A percentile compares a stretch with the other conserved stretches of the same genome.
Conservation (phyloP, 2,113 vertebrate species). For the Catharus fuscescens region DNA sequence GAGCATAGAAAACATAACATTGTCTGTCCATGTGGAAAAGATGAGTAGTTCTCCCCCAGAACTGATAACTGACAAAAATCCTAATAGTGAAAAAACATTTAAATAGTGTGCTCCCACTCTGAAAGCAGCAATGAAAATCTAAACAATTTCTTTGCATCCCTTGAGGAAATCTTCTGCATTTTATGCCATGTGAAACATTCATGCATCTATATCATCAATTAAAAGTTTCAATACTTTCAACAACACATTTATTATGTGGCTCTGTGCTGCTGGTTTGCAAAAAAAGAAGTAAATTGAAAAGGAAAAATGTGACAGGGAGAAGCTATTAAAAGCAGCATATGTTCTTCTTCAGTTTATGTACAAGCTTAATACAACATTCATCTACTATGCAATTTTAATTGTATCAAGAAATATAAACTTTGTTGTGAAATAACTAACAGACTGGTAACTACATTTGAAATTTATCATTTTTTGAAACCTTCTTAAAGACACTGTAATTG, state of each 20-base stretch:
- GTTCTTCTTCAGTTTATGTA: background rate
- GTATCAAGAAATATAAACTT: background rate
- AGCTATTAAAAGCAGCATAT: background rate
- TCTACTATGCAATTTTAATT: background rate
- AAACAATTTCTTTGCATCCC: background rate
- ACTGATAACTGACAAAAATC: background rate
- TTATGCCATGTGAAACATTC: background rate
- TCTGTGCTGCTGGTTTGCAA: background rate
- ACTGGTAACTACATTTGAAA: background rate
- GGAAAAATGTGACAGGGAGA: background rate
- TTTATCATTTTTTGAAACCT: background rate
- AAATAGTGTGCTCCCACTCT: background rate
- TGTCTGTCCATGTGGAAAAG: background rate
- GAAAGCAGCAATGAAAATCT: conserved; percentile 1
- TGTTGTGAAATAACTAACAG: background rate
- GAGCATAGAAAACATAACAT: fast-evolving
- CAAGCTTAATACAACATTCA: background rate
- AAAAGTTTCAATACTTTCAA: background rate
- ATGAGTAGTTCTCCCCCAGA: background rate
- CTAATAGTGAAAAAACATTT: background rate
- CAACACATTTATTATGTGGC: background rate
- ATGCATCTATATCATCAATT: background rate
- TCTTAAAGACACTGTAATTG: background rate
- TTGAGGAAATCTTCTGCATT: background rate
- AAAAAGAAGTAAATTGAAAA: background rate